These are phyloP conservation scores for Halocaridina rubra DNA, from an alignment of 2,888 invertebrate genomes.

Conservation along the genomic window DNA sequence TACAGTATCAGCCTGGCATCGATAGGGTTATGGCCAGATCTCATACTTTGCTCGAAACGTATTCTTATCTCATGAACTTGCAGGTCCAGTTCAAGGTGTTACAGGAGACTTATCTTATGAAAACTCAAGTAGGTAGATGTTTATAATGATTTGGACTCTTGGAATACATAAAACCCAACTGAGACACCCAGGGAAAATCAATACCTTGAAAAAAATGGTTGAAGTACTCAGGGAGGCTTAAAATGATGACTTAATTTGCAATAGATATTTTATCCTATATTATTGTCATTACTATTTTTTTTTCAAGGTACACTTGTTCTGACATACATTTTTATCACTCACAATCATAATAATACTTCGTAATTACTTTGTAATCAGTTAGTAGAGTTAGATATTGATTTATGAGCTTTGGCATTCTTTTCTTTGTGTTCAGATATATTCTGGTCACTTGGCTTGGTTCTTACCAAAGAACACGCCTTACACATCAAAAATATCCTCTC, in stretches of 20 bases:
- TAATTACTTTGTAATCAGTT: too few species aligned
- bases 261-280: background rate
- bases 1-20: slow-evolving; percentile 1
- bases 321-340: too few species aligned
- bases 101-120: slow-evolving; percentile 41
- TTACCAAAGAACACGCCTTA: slow-evolving; percentile 44
- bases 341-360: too few species aligned
- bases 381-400: too few species aligned
- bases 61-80: slow-evolving; percentile 39
- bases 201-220: background rate
- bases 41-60: slow-evolving; percentile 44
- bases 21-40: background rate
- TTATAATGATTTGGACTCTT: background rate
- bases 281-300: background rate
- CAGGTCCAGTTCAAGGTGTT: slow-evolving; percentile 25
- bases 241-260: background rate
- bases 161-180: too few species aligned
- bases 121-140: slow-evolving; percentile 36
- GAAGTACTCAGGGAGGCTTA: background rate
- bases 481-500: slow-evolving; percentile 12
- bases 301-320: too few species aligned
- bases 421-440: slow-evolving; percentile 43
- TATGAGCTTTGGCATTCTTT: too few species aligned
- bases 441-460: slow-evolving; percentile 32
- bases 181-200: background rate